Evolutionary conservation across 2,888 invertebrate species (phyloP), one percentile per base, ranked within the genome.

Genomic region (Limenitis camilla): DNA sequence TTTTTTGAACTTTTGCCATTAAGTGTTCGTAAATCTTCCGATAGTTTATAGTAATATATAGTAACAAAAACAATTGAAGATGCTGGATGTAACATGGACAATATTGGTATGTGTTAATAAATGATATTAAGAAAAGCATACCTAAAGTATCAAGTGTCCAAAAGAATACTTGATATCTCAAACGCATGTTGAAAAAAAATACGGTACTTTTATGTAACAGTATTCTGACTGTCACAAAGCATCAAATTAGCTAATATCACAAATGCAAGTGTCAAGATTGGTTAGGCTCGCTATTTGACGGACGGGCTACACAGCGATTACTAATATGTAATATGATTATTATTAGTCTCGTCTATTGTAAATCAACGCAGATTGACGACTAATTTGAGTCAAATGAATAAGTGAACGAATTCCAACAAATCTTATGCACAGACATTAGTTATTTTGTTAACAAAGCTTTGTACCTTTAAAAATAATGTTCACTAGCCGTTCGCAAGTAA

Each of bases 221-320:
- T 57, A 58, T 60, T 56, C 56, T 47, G 61, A 60, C 62, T 61
- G 68, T 70, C 69, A 65, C 63, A 72, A 75, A 68, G 57, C 67
- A 71, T 77, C 67, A 67, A 68, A 74, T 78, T 66, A 67, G 63
- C 58, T 55, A 59, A 62, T 66, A 59, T 71, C 67, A 67, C 67
- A 71, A 67, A 67, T 49, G 61, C 74, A 78, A 82, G 78, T 78
- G 75, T 83, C 85, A 85, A 83, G 71, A 76, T 61, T 64, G 55
- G 67, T 78, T 69, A 62, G 57, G 55, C 65, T 57, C 42, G 58
- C 66, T 75, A 69, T 62, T 69, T 70, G 74, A 80, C 71, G 70
- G 67, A 71, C 72, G 72, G 67, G 63, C 61, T 66, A 66, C 53
- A 44, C 50, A 62, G 65, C 74, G 66, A 80, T 81, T 76, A 81